Base-by-base conservation (phyloP, 1,140 invertebrate genomes). In the Drosophila cardini region DNA sequence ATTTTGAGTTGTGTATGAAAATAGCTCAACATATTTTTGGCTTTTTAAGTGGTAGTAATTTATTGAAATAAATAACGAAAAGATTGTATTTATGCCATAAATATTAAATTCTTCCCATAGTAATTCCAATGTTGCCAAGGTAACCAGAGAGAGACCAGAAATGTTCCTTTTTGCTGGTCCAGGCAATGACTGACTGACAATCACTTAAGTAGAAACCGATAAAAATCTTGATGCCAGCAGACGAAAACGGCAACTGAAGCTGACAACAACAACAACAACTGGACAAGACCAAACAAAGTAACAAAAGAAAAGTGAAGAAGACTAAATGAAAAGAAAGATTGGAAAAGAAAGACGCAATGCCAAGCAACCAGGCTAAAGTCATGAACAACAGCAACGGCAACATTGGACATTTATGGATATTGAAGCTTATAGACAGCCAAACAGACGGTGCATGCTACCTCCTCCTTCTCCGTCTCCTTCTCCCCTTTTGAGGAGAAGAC, bases 171-270 rank as follows among this genome's bases (percentile, higher is more conserved):
- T 40, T n/a, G 48, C 36, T 13, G 13, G 36, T 43, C 15, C 46
- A 26, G 69, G 74, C 80, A 80, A 84, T 80, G 85, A 89, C 85
- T 84, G 85, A 90, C 84, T 89, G 84, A 89, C 84, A 89, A 89
- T 89, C 84, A 89, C 84, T 89, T 89, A 89, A 89, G 84, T 90
- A 80, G 84, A 89, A 89, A 89, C 80, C 85, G 85, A 89, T 89
- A 89, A 90, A 90, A 89, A 89, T 89, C 84, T 89, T 80, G 60
- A 82, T 72, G 32, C 32, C 52, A 65, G 32, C 53, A 70, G 58
- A 74, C 56, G 58, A 64, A 58, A 68, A 63, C 58, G 67, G 55
- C 72, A 75, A 70, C 64, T 67, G 15, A 42, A 53, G 63, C 70
- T 64, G 46, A 55, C 61, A 26, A 26, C 21, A 26, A 5, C 21